phyloP scores from a whole-genome alignment of 1,140 invertebrate species.

The Apis dorsata region DNA sequence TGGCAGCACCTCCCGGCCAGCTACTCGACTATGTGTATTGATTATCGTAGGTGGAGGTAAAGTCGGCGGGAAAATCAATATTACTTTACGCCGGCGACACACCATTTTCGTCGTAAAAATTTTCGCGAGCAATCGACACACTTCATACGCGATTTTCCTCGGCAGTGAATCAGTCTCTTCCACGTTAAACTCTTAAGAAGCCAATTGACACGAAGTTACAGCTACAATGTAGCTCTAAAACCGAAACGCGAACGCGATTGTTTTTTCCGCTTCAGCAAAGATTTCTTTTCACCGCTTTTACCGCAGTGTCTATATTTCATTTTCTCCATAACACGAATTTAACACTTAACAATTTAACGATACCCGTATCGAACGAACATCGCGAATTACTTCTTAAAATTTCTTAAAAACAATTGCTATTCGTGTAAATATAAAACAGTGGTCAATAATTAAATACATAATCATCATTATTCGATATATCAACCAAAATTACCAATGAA shows the following conservation, averaged over 20 bases:
- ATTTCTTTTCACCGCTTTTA: constrained; percentile 42
- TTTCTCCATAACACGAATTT: neutral
- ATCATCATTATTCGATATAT: neutral
- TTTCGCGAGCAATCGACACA: constrained; percentile 29
- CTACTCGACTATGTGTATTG: constrained; percentile 66
- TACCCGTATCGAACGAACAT: neutral
- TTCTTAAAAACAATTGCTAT: neutral
- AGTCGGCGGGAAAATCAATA: constrained; percentile 78
- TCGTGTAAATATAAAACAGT: neutral
- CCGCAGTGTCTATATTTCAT: constrained; percentile 40
- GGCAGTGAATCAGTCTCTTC: neutral
- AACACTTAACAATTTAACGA: neutral
- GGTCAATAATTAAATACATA: too few relatives aligned
- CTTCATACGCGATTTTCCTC: constrained; percentile 11
- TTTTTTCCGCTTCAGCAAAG: constrained; percentile 31
- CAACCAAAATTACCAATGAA: neutral
- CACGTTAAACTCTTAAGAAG: neutral
- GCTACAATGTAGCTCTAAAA: constrained; percentile 48
- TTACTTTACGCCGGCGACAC: constrained; percentile 62
- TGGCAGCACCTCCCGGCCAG: constrained; percentile 66
- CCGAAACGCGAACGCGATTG: constrained; percentile 9
- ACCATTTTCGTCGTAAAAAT: constrained; percentile 65
- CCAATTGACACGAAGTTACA: neutral
- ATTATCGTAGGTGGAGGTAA: constrained; percentile 76
- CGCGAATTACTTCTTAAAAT: neutral